These are phyloP conservation scores for Perizoma affinitatum DNA, from an alignment of 2,888 invertebrate genomes.

Conservation along the genomic window DNA sequence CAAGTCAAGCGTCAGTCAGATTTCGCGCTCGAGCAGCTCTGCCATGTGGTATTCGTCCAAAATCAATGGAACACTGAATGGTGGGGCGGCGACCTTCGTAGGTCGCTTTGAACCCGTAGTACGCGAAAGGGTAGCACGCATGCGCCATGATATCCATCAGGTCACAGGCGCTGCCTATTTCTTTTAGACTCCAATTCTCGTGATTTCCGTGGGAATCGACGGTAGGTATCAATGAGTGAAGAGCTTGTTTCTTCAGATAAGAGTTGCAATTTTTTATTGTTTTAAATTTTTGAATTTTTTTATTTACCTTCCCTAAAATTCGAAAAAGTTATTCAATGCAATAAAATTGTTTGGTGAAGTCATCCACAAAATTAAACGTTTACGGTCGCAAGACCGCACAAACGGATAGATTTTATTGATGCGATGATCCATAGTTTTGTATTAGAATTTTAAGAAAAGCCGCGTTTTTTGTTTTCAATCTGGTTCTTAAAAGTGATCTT, in stretches of 20 bases:
- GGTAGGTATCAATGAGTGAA: not conserved
- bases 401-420: no score
- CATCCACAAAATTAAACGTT: no score
- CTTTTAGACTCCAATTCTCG: conserved; percentile 22
- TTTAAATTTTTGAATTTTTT: no score
- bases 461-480: conserved; percentile 25
- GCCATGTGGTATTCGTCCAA: conserved; percentile 66
- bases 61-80: conserved; percentile 79
- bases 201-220: conserved; percentile 17
- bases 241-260: no score
- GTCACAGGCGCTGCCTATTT: conserved; percentile 31
- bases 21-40: conserved; percentile 59
- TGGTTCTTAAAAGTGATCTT: conserved; percentile 17
- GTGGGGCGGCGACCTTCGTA: conserved; percentile 76
- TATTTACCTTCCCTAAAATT: no score
- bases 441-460: not conserved
- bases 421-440: not conserved
- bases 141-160: conserved; percentile 52
- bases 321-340: no score
- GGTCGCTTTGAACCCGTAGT: conserved; percentile 73
- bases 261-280: no score
- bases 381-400: no score
- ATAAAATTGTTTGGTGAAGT: no score
- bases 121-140: conserved; percentile 69
- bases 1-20: conserved; percentile 56